Conservation (phyloP, 2,113 vertebrate species). For the Varanus salvator region DNA sequence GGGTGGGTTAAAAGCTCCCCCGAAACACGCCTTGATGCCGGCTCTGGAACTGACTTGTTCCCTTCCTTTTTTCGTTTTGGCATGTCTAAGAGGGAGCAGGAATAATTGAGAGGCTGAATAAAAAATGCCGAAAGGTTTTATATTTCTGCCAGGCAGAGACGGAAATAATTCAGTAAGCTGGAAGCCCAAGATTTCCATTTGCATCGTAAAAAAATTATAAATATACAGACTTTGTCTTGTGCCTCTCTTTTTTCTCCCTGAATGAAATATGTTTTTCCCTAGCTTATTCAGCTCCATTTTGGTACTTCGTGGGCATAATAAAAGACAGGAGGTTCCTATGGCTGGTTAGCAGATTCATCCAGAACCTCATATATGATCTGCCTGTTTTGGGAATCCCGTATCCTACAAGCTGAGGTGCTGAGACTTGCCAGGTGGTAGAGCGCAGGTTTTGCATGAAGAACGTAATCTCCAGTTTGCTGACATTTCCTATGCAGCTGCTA, state of each 20-base stretch:
- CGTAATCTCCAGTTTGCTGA: not conserved
- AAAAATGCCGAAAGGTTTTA: constrained; percentile 43
- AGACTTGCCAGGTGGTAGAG: not conserved
- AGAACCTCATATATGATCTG: constrained; percentile 11
- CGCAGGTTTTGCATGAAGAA: not conserved
- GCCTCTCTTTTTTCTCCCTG: constrained; percentile 30
- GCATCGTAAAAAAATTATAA: constrained; percentile 50
- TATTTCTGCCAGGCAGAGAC: constrained; percentile 64
- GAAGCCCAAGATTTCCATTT: constrained; percentile 55
- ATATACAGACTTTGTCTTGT: constrained; percentile 55
- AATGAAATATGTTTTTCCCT: constrained; percentile 66
- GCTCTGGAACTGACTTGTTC: constrained; percentile 45
- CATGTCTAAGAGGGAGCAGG: constrained; percentile 41
- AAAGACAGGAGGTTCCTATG: not conserved
- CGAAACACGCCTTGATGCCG: constrained; percentile 17
- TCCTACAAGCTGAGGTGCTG: too few species aligned
- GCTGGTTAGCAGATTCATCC: constrained; percentile 28
- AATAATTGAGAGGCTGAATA: constrained; percentile 31
- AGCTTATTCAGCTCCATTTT: constrained; percentile 51
- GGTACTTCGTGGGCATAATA: constrained; percentile 49
- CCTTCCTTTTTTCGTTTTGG: constrained; percentile 34
- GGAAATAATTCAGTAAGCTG: constrained; percentile 63
- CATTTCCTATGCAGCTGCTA: not conserved
- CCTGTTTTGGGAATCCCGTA: too few species aligned
- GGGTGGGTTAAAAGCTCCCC: not conserved